phyloP scores from a whole-genome alignment of 2,888 invertebrate genomes.

The Tetanocera ferruginea region DNA sequence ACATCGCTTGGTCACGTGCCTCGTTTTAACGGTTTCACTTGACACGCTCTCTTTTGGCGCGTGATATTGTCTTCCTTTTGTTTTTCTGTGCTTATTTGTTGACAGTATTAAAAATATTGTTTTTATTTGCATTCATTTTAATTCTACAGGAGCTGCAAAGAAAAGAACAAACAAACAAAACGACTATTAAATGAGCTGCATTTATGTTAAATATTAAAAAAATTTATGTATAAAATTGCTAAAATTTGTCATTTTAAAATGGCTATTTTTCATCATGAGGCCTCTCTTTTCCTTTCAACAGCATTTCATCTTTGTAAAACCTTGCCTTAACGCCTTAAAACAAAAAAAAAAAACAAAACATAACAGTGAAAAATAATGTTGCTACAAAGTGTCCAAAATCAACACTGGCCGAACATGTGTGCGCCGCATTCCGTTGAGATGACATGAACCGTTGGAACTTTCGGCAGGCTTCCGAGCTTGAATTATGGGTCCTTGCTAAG shows the following conservation, averaged over 20 bases:
- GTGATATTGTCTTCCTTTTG: neutral
- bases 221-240: too few relatives aligned
- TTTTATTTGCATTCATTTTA: neutral
- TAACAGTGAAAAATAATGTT: neutral
- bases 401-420: neutral
- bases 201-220: too few relatives aligned
- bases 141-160: neutral
- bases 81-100: neutral
- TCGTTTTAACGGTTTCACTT: neutral
- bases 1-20: neutral
- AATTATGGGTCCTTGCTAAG: constrained; percentile 14
- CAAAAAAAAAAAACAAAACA: neutral
- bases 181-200: neutral
- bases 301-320: too few relatives aligned
- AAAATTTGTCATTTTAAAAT: too few relatives aligned
- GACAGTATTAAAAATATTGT: neutral
- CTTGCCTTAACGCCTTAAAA: neutral
- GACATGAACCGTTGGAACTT: too few relatives aligned
- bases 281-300: too few relatives aligned
- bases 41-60: neutral
- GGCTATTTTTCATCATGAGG: too few relatives aligned
- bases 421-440: too few relatives aligned
- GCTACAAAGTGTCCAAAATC: neutral
- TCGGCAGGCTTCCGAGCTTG: constrained; percentile 8
- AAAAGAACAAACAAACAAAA: neutral